Base-by-base conservation (phyloP, 1,140 invertebrate genomes). In the Aphis gossypii region DNA sequence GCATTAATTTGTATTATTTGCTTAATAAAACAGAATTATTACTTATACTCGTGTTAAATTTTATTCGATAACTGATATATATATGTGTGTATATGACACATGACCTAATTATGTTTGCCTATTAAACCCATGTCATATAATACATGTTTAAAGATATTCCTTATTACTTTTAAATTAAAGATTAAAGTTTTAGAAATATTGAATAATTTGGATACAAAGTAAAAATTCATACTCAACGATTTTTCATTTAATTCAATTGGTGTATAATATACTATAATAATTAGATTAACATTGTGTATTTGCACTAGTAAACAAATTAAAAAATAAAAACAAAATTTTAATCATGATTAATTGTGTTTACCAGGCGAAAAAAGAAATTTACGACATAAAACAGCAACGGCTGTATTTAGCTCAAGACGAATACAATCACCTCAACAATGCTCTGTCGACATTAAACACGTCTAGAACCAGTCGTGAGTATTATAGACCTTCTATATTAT, bases 301-400 rank as follows among this genome's bases (percentile, higher is more conserved):
- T 56, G 1, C 1, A 30, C 23, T 8, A 56, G 8, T 30, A 9
- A 56, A 56, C 20, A 51, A 51, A 18, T 51, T 2, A 51, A 20
- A 51, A 51, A 51, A 56, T 0, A 30, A 60, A 60, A 68, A 68
- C 11, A 30, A n/a, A n/a, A 76, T 76, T 76, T n/a, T 76, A 76
- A 76, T 76, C 14, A 5, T 18, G 1, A 76, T 76, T 76, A 76
- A n/a, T 76, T 76, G 60, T 76, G 94, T 95, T 94, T 97, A 97
- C 11, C 96, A 98, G 97, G 98, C 98, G 93, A 99, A 99, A 96
- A 98, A 98, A 95, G 98, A 99, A 96, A 99, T 99, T 95, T 98
- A 97, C 95, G 97, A 98, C 95, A 97, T 99, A 68, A 99, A 99
- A 96, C 98, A 99, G 95, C 98, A 99, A 95, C 97, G 98, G 95